A percentile compares a stretch with the other conserved stretches of the same genome.
Evolutionary conservation across 2,888 invertebrate species (phyloP).

Genomic region (Danaus chrysippus): DNA sequence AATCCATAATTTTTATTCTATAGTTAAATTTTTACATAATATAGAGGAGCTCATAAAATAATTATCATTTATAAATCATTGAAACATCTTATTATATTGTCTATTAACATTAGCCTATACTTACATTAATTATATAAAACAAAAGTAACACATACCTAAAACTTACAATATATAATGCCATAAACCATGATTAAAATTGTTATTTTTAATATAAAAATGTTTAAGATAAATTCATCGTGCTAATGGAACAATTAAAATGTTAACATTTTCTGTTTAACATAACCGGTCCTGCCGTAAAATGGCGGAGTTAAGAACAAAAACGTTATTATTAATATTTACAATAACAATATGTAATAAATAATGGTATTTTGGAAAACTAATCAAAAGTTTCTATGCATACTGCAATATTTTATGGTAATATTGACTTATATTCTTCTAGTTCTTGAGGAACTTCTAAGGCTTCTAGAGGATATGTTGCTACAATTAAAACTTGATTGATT

Average conservation of each 20-base stretch:
- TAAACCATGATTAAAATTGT: neutral
- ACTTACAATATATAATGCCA: neutral
- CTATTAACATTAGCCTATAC: neutral
- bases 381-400: too few relatives aligned
- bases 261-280: neutral
- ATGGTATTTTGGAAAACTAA: too few relatives aligned
- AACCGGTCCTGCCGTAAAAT: constrained; percentile 7
- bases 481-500: constrained; percentile 18
- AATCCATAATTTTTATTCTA: neutral
- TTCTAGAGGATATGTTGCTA: constrained; percentile 25
- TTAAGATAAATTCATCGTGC: too few relatives aligned
- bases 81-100: neutral
- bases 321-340: neutral
- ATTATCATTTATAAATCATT: neutral
- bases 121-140: neutral
- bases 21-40: neutral
- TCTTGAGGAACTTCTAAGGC: constrained; percentile 24
- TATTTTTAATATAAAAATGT: neutral
- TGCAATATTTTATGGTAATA: neutral
- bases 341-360: neutral
- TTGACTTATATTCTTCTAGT: neutral
- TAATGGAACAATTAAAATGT: too few relatives aligned
- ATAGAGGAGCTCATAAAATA: neutral
- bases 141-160: neutral
- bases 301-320: neutral